These are phyloP conservation scores for Enteromius thamalakanensis DNA, from an alignment of 2,797 vertebrate genomes.

Conservation along the genomic window DNA sequence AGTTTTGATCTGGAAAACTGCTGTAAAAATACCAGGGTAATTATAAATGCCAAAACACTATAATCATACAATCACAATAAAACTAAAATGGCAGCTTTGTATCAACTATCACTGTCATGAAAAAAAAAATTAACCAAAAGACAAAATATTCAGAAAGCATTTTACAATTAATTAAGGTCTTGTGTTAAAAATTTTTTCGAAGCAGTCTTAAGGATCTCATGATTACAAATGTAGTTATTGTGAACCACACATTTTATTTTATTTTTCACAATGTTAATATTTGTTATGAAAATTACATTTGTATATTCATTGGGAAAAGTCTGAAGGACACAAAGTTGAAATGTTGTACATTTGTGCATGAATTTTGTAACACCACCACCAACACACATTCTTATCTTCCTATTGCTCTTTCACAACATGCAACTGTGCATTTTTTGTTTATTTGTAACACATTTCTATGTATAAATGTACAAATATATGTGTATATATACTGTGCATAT, in stretches of 20 bases:
- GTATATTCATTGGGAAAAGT: too few relatives aligned
- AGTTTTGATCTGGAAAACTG: slow-evolving; percentile 11
- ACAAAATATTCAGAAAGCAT: not conserved
- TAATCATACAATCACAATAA: not conserved
- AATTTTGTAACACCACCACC: not conserved
- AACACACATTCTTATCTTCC: too few relatives aligned
- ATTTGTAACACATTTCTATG: too few relatives aligned
- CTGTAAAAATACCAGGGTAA: not conserved
- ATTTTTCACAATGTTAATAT: not conserved
- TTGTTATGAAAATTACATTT: too few relatives aligned
- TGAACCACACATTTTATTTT: not conserved
- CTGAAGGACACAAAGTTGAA: too few relatives aligned
- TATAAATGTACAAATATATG: too few relatives aligned
- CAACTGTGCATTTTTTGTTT: too few relatives aligned
- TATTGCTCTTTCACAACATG: too few relatives aligned
- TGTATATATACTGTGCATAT: too few relatives aligned
- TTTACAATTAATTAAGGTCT: not conserved
- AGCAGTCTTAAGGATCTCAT: not conserved
- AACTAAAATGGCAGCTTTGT: not conserved
- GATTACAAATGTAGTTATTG: too few relatives aligned
- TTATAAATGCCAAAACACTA: slow-evolving; percentile 1
- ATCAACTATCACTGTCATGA: not conserved
- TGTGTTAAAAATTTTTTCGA: not conserved
- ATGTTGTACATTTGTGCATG: too few relatives aligned
- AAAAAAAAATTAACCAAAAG: not conserved